Evolutionary conservation across 2,888 invertebrate species (phyloP).

Genomic region (Pollenia angustigena): DNA sequence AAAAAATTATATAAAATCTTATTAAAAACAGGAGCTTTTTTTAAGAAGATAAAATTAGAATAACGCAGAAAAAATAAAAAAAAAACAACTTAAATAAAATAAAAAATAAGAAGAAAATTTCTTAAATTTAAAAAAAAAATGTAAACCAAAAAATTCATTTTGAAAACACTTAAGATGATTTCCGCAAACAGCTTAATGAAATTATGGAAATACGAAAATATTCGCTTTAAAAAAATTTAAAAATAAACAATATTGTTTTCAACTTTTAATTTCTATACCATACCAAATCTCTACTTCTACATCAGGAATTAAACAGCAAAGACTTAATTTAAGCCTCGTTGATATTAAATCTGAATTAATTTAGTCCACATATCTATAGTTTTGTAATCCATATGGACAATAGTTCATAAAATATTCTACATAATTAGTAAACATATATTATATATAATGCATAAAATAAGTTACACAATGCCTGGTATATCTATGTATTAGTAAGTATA

Average conservation of each 20-base stretch:
- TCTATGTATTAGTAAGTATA: not conserved
- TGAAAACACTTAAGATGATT: too few species aligned
- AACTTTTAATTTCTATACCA: not conserved
- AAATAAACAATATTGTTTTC: not conserved
- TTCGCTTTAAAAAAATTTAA: not conserved
- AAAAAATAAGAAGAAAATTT: too few species aligned
- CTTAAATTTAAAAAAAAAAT: too few species aligned
- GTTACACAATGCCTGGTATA: too few species aligned
- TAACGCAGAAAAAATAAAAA: too few species aligned
- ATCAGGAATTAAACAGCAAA: slow-evolving; percentile 27
- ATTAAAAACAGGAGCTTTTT: not conserved
- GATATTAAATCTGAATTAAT: slow-evolving; percentile 45
- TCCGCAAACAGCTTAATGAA: too few species aligned
- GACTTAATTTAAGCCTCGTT: slow-evolving; percentile 32
- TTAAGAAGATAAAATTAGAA: too few species aligned
- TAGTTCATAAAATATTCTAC: slow-evolving; percentile 38
- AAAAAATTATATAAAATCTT: not conserved
- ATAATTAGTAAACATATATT: slow-evolving; percentile 27
- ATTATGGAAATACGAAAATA: not conserved
- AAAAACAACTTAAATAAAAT: too few species aligned
- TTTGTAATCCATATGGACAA: slow-evolving; percentile 30
- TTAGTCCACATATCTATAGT: slow-evolving; percentile 24
- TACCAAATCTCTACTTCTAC: not conserved
- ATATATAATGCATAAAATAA: not conserved
- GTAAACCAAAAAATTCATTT: too few species aligned